Evolutionary conservation across 92 coral and sea anemone genomes (phyloP).

Genomic region (Diadumene lineata): DNA sequence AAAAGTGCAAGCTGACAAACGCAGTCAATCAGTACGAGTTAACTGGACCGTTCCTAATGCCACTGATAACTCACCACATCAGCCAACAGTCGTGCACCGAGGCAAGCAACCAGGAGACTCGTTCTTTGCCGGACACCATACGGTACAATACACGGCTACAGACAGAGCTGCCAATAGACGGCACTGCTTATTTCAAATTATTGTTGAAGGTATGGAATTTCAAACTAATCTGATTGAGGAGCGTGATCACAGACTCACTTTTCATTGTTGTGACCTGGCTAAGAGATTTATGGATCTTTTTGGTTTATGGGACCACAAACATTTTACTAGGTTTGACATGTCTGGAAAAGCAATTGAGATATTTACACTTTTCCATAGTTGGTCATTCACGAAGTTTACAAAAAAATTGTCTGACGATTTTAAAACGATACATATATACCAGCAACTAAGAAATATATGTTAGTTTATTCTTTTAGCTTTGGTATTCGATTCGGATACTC

Average conservation of each 20-base stretch:
- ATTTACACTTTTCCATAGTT: no score
- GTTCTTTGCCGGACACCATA: conserved; percentile 52
- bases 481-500: no score
- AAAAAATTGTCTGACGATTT: no score
- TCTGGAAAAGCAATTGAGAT: no score
- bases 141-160: conserved; percentile 44
- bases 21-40: conserved; percentile 14
- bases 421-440: no score
- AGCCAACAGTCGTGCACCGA: conserved; percentile 17
- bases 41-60: conserved; percentile 23
- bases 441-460: no score
- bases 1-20: conserved; percentile 16
- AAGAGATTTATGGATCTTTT: background rate
- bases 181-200: conserved; percentile 38
- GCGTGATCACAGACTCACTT: background rate
- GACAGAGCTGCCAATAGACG: conserved; percentile 51
- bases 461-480: no score
- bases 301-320: no score
- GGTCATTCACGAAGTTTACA: no score
- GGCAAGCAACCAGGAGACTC: conserved; percentile 52
- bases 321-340: no score
- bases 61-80: conserved; percentile 34
- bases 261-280: no score
- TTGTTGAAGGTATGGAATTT: conserved; percentile 30
- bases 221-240: background rate